A percentile compares a stretch with the other conserved stretches of the same genome.
Conservation (phyloP, 2,888 invertebrate species). For the Drosophila mayaguana region DNA sequence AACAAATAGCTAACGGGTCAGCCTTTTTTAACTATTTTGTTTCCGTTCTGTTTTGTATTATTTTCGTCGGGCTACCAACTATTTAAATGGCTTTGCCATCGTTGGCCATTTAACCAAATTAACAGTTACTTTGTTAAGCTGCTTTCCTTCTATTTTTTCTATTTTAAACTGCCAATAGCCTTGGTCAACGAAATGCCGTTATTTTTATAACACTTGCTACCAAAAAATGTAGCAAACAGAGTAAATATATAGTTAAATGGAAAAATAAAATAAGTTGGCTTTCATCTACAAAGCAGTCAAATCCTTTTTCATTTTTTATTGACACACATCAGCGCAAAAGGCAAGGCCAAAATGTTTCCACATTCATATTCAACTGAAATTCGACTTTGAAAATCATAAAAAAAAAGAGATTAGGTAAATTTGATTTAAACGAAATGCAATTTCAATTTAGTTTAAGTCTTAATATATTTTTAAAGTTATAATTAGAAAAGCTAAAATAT, state of each 20-base stretch:
- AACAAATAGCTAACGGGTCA: constrained; percentile 6
- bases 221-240: constrained; percentile 3
- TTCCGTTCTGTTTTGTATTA: not conserved
- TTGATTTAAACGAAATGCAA: no score
- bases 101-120: constrained; percentile 63
- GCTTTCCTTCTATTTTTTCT: constrained; percentile 16
- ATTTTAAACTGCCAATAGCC: constrained; percentile 5
- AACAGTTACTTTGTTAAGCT: constrained; percentile 35
- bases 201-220: constrained; percentile 31
- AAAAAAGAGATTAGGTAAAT: no score
- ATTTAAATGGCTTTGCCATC: constrained; percentile 40
- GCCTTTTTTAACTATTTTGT: constrained; percentile 4
- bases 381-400: no score
- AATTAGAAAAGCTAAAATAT: no score
- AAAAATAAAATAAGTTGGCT: constrained; percentile 9
- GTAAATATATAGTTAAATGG: not conserved
- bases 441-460: no score
- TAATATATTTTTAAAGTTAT: no score
- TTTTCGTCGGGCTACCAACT: constrained; percentile 27
- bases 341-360: constrained; percentile 7
- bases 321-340: constrained; percentile 4
- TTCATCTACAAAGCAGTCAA: constrained; percentile 35
- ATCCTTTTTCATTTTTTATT: constrained; percentile 25
- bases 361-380: not conserved
- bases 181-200: constrained; percentile 31